These are phyloP conservation scores for Pyrochroa serraticornis DNA, from an alignment of 2,888 invertebrate species.

Conservation along the genomic window DNA sequence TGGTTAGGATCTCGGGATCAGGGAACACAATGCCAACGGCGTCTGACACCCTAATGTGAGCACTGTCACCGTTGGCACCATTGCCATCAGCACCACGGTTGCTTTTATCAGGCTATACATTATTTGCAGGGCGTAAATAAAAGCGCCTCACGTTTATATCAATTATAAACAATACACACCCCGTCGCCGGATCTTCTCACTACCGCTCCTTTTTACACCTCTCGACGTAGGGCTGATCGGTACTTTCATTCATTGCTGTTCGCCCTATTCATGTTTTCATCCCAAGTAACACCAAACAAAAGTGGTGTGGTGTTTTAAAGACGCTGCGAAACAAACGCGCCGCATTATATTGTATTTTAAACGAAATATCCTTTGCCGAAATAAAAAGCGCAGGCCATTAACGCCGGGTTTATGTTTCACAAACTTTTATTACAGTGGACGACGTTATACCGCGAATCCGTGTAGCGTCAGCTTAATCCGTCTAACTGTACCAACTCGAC, in stretches of 20 bases:
- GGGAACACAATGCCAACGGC: constrained; percentile 24
- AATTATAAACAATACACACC: constrained; percentile 31
- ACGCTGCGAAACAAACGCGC: constrained; percentile 20
- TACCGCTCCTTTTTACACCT: constrained; percentile 24
- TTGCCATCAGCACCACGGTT: constrained; percentile 13
- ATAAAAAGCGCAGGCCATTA: constrained; percentile 24
- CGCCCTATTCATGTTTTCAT: constrained; percentile 15
- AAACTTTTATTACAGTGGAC: constrained; percentile 20
- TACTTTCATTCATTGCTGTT: constrained; percentile 26
- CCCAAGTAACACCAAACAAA: constrained; percentile 20
- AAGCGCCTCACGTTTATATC: constrained; percentile 30
- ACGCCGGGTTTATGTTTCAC: constrained; percentile 18
- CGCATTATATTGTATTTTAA: constrained; percentile 24
- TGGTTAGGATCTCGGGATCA: constrained; percentile 17
- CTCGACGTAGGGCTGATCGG: constrained; percentile 25
- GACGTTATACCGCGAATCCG: constrained; percentile 13
- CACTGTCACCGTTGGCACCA: constrained; percentile 25
- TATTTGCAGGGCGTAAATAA: constrained; percentile 32
- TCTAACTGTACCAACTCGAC: constrained; percentile 15
- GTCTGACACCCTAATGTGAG: constrained; percentile 31
- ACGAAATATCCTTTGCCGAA: constrained; percentile 20
- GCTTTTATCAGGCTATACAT: constrained; percentile 22
- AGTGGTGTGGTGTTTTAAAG: constrained; percentile 16
- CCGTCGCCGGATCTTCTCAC: constrained; percentile 27
- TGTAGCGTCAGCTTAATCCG: constrained; percentile 20